phyloP scores from a whole-genome alignment of 2,888 invertebrate genomes.

The Branchinecta sandiegonensis region DNA sequence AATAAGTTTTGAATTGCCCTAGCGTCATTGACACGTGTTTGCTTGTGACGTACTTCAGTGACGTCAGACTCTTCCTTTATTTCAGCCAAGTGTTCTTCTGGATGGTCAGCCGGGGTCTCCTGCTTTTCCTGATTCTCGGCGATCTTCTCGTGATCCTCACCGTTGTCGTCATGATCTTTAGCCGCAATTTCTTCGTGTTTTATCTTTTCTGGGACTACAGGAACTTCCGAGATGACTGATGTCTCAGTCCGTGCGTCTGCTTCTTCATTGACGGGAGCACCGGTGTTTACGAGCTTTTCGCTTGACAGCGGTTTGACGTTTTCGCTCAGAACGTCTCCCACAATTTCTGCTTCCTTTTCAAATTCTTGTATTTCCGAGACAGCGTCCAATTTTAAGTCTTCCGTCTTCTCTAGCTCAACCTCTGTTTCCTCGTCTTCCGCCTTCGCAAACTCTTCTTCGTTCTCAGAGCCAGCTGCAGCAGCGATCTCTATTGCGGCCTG shows the following conservation, averaged over 20 bases:
- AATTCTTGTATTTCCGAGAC: background rate
- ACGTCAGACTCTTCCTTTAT: background rate
- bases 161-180: background rate
- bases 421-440: background rate
- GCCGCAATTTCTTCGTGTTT: background rate
- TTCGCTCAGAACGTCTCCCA: background rate
- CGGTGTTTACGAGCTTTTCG: background rate
- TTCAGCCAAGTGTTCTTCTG: background rate
- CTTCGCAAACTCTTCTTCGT: background rate
- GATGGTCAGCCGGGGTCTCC: background rate
- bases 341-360: background rate
- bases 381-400: background rate
- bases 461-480: background rate
- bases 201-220: background rate
- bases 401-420: background rate
- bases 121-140: background rate
- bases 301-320: too few species aligned
- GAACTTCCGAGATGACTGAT: background rate
- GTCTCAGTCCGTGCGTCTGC: background rate
- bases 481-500: background rate
- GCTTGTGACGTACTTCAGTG: background rate
- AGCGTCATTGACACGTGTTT: slow-evolving; percentile 8
- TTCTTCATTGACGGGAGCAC: too few species aligned
- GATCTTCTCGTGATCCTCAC: background rate
- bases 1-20: slow-evolving; percentile 1